Conservation (phyloP, 2,888 invertebrate species). For the Cyclophora punctaria region DNA sequence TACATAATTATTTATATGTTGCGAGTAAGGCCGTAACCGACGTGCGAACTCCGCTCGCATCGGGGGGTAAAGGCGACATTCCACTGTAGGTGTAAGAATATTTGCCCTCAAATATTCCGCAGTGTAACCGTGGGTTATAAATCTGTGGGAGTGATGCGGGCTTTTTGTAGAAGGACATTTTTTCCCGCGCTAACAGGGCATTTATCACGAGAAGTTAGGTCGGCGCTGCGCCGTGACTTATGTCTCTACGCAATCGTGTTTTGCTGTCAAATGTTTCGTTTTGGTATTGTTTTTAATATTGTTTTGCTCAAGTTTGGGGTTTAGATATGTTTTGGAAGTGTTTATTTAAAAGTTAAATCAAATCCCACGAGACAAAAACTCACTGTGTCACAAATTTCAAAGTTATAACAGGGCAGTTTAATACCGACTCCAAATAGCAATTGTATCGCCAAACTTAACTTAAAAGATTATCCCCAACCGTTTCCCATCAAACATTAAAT, state of each 20-base stretch:
- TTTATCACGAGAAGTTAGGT: constrained; percentile 52
- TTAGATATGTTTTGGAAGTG: too few species aligned
- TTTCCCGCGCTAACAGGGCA: constrained; percentile 69
- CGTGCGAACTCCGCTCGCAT: constrained; percentile 71
- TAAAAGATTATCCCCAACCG: too few species aligned
- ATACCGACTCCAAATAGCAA: too few species aligned
- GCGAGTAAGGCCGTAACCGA: constrained; percentile 55
- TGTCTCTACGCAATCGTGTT: constrained; percentile 34
- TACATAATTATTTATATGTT: constrained; percentile 27
- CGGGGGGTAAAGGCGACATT: constrained; percentile 62
- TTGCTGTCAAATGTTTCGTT: constrained; percentile 28
- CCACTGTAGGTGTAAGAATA: constrained; percentile 60
- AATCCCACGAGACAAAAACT: too few species aligned
- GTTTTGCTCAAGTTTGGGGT: too few species aligned
- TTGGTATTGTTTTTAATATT: constrained; percentile 4
- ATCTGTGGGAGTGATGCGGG: constrained; percentile 65
- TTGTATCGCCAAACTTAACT: too few species aligned
- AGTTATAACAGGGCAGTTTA: too few species aligned
- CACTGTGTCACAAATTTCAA: too few species aligned
- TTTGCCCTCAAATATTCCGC: constrained; percentile 60
- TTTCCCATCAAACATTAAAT: too few species aligned
- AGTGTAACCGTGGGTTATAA: constrained; percentile 62
- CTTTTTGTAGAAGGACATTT: constrained; percentile 69
- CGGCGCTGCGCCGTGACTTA: constrained; percentile 49
- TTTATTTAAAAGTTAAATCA: too few species aligned